Conservation (phyloP, 2,797 vertebrate species). For the Psittacula derbiana region DNA sequence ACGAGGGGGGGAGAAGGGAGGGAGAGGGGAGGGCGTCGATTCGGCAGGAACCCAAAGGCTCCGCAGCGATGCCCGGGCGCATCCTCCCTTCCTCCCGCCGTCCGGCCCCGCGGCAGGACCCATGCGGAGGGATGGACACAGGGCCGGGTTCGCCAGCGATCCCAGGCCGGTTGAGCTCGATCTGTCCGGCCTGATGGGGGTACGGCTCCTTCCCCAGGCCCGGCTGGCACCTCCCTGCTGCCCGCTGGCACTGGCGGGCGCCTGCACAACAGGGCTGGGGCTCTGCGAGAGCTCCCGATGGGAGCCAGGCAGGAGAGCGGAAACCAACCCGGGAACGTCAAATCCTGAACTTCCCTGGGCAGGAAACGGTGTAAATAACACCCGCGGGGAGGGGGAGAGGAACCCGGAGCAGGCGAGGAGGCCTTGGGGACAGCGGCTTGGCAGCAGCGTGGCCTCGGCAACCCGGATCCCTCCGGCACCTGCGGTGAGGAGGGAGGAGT, state of each 20-base stretch:
- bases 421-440: neutral
- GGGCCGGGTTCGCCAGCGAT: neutral
- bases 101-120: neutral
- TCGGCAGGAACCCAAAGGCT: conserved; percentile 57
- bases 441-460: neutral
- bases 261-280: neutral
- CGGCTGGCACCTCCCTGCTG: neutral
- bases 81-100: conserved; percentile 10
- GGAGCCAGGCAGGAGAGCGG: conserved; percentile 32
- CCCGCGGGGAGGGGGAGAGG: conserved; percentile 24
- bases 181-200: neutral
- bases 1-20: neutral
- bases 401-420: neutral
- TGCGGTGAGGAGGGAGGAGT: neutral
- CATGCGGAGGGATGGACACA: fast-evolving
- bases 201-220: neutral
- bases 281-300: neutral
- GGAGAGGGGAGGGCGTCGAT: conserved; percentile 14
- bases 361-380: conserved; percentile 55
- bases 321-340: conserved; percentile 44
- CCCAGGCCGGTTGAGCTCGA: neutral
- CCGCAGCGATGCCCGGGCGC: neutral
- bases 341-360: conserved; percentile 62
- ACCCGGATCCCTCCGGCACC: fast-evolving
- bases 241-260: neutral